These are phyloP conservation scores for Adoxophyes honmai DNA, from an alignment of 1,140 invertebrate species.

Conservation along the genomic window DNA sequence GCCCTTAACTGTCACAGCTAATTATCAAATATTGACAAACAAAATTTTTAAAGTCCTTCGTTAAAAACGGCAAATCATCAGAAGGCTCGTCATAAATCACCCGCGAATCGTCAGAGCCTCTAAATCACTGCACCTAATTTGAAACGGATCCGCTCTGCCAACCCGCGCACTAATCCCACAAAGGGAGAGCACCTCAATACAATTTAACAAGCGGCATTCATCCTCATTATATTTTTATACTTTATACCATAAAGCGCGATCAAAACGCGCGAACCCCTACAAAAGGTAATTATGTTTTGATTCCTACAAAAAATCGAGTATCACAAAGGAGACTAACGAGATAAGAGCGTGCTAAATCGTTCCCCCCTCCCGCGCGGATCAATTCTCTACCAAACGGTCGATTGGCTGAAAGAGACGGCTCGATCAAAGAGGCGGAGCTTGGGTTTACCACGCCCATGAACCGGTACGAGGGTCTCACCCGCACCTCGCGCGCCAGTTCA, in stretches of 20 bases:
- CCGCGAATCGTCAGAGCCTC: conserved; percentile 42
- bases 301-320: conserved; percentile 75
- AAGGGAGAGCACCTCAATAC: conserved; percentile 67
- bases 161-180: conserved; percentile 61
- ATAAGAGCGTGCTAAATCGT: conserved; percentile 76
- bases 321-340: conserved; percentile 76
- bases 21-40: too few species aligned
- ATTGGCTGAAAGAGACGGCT: conserved; percentile 64
- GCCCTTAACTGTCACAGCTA: too few species aligned
- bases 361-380: conserved; percentile 67
- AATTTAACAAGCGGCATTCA: conserved; percentile 75
- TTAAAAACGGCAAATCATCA: conserved; percentile 18
- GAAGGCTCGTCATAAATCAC: conserved; percentile 44
- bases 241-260: conserved; percentile 74
- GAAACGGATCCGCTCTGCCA: conserved; percentile 62
- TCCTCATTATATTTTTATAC: conserved; percentile 77
- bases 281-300: conserved; percentile 78
- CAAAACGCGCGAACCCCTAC: conserved; percentile 73
- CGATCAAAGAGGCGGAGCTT: conserved; percentile 34
- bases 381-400: conserved; percentile 61
- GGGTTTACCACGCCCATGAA: conserved; percentile 33
- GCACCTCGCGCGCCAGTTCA: conserved; percentile 54
- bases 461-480: conserved; percentile 34
- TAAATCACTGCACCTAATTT: conserved; percentile 70
- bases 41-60: too few species aligned